Base-by-base conservation (phyloP, 2,797 vertebrate species). In the Orientallactaga sibirica region DNA sequence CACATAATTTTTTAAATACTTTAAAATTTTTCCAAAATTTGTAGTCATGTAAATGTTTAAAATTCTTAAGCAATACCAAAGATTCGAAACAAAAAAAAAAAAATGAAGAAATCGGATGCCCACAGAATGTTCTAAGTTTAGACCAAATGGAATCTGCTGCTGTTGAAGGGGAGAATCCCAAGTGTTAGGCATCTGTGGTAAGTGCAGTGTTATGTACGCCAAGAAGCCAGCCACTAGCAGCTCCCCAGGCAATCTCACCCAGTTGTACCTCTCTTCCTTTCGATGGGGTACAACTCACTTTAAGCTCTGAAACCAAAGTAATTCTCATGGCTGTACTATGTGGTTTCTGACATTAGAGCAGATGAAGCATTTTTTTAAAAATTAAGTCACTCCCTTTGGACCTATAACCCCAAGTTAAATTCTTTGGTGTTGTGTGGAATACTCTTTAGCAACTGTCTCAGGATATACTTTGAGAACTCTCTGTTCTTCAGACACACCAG, bases 61-160 rank as follows among this genome's bases (percentile, higher is more conserved):
- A 83, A 90, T 88, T 62, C 41, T 76, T 29, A 43, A 94, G 71
- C 0, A n/a, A n/a, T 68, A 66, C 25, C 77, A 7, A 76, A 81
- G 33, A 68, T 91, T 87, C 78, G 78, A 75, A 92, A 68, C 41
- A 70, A 75, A 61, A 58, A 68, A 41, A 52, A 73, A 33, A 9
- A 70, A 41, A 58, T 77, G 58, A 61, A 66, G 33, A 81, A 48
- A 61, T 68, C 91, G 48, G 75, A 92, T 4, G 29, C 81, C 75
- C 78, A 55, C 41, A 66, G 68, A 1, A 12, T n/a, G 41, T 74
- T 77, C 58, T 84, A 87, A 85, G 74, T 90, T 87, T 82, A 82
- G 91, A 70, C 90, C 78, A 55, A 18, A 4, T 52, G 33, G 20
- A 12, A 6, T 78, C 29, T 66, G 33, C 73, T 24, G 58, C 33